phyloP scores from a whole-genome alignment of 2,113 vertebrate species.

The Dinomys branickii region DNA sequence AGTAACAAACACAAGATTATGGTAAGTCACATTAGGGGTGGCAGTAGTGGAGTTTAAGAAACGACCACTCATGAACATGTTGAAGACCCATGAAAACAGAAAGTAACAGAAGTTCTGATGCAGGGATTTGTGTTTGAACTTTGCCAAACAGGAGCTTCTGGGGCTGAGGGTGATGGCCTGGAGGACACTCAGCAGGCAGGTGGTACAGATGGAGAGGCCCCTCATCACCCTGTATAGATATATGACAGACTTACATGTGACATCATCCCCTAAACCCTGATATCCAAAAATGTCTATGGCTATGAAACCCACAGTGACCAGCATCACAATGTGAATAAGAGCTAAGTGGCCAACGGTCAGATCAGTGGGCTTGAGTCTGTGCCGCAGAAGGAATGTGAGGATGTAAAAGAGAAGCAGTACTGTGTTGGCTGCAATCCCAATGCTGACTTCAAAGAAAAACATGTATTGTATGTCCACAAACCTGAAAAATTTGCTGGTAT shows the following conservation, averaged over 20 bases:
- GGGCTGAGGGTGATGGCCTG: neutral
- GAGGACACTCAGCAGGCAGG: neutral
- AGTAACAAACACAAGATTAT: neutral
- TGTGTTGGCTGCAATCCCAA: neutral
- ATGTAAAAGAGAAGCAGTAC: neutral
- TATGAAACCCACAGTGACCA: neutral
- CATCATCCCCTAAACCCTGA: neutral
- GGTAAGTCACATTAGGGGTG: neutral
- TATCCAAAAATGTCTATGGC: neutral
- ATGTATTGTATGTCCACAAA: neutral
- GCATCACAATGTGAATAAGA: neutral
- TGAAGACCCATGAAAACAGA: neutral
- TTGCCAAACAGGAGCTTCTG: neutral
- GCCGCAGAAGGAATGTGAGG: neutral
- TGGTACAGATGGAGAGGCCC: neutral
- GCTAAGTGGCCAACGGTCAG: neutral
- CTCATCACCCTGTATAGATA: neutral
- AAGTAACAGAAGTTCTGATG: neutral
- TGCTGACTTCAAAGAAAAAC: neutral
- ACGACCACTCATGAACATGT: neutral
- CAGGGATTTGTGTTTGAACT: neutral
- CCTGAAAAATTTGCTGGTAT: neutral
- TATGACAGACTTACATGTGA: neutral
- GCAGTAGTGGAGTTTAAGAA: neutral
- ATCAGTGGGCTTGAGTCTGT: neutral